Evolutionary conservation across 2,797 vertebrate genomes (phyloP).

Genomic region (Diplodus sargus): DNA sequence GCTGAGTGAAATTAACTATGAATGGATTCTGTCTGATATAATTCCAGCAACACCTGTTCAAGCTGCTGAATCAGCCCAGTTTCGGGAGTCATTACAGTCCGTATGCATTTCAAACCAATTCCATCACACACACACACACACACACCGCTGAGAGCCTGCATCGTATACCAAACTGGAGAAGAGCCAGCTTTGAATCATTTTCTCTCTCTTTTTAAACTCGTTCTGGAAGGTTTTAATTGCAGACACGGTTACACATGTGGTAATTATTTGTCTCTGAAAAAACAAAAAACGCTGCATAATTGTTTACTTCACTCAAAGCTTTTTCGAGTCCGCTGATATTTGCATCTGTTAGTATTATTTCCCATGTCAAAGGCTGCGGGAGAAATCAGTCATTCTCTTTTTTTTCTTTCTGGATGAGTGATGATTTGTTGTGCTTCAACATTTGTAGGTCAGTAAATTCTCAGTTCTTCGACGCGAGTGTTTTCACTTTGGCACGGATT

Average conservation of each 20-base stretch:
- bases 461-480: neutral
- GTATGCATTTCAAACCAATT: constrained; percentile 36
- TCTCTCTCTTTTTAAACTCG: neutral
- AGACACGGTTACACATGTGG: constrained; percentile 10
- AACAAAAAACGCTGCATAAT: constrained; percentile 17
- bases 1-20: constrained; percentile 25
- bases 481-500: constrained; percentile 31
- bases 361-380: neutral
- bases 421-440: neutral
- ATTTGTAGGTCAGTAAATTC: constrained; percentile 10
- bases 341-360: constrained; percentile 20
- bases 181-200: constrained; percentile 25
- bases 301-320: constrained; percentile 36
- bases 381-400: constrained; percentile 8
- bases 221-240: constrained; percentile 20
- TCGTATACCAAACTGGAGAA: neutral
- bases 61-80: constrained; percentile 49
- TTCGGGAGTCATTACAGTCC: constrained; percentile 28
- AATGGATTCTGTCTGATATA: constrained; percentile 50
- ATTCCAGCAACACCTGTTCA: constrained; percentile 51
- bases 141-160: neutral
- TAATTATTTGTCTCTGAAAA: constrained; percentile 24
- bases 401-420: neutral
- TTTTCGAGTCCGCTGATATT: constrained; percentile 22
- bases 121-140: constrained; percentile 7